Conservation (phyloP, 2,888 invertebrate genomes). For the Teleogryllus oceanicus region DNA sequence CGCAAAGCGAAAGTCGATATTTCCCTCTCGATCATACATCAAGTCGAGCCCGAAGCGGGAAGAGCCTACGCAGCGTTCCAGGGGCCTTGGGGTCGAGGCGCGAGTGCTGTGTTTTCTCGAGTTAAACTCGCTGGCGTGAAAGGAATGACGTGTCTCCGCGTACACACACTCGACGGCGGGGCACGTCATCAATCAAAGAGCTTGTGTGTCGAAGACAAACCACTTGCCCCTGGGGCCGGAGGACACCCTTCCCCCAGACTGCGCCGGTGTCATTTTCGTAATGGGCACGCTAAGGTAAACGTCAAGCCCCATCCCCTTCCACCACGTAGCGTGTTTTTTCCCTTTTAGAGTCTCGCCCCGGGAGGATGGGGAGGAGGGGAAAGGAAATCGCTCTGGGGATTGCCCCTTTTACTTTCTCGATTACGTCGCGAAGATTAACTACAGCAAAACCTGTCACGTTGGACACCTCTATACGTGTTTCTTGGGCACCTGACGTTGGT, state of each 20-base stretch:
- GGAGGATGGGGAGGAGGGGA: too few relatives aligned
- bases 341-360: not conserved
- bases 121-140: not conserved
- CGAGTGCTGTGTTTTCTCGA: too few relatives aligned
- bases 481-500: too few relatives aligned
- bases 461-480: too few relatives aligned
- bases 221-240: constrained; percentile 3
- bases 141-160: not conserved
- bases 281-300: not conserved
- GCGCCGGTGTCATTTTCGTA: constrained; percentile 7
- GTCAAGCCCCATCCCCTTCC: not conserved
- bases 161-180: not conserved
- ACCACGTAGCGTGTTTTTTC: not conserved
- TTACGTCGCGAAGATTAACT: too few relatives aligned
- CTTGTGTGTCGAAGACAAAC: constrained; percentile 1
- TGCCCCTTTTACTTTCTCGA: too few relatives aligned
- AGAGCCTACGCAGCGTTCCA: too few relatives aligned
- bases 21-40: constrained; percentile 9
- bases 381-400: not conserved
- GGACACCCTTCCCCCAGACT: too few relatives aligned
- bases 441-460: too few relatives aligned
- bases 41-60: not conserved
- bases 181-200: constrained; percentile 1
- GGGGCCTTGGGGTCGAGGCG: too few relatives aligned
- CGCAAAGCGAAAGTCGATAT: constrained; percentile 1